Evolutionary conservation across 2,797 vertebrate genomes (phyloP).

Genomic region (Acropternis orthonyx): DNA sequence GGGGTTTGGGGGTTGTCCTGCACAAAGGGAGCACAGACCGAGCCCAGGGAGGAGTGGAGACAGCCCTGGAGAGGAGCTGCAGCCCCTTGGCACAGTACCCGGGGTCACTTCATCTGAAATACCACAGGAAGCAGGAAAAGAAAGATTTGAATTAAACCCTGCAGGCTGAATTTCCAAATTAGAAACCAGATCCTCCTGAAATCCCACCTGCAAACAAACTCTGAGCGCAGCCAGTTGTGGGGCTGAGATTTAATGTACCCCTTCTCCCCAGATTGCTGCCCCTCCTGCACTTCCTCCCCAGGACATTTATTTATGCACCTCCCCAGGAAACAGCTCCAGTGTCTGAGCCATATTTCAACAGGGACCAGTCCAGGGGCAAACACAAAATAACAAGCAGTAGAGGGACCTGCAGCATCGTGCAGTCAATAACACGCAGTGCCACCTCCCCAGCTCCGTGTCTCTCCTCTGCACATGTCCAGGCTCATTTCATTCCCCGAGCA

Average conservation of each 20-base stretch:
- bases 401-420: background rate
- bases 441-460: background rate
- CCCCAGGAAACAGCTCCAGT: background rate
- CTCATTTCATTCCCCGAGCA: slow-evolving; percentile 79
- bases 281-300: background rate
- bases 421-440: background rate
- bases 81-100: background rate
- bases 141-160: background rate
- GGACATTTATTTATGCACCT: background rate
- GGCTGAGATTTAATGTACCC: fast-evolving
- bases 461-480: background rate
- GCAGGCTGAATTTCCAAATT: background rate
- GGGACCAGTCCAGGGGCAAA: background rate
- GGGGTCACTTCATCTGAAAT: background rate
- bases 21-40: background rate
- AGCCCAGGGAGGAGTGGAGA: background rate
- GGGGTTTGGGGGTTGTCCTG: background rate
- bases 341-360: background rate
- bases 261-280: background rate
- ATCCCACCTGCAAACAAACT: slow-evolving; percentile 13
- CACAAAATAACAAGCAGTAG: background rate
- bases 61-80: background rate
- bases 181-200: background rate
- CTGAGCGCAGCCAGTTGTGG: background rate
- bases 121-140: background rate